A percentile compares a stretch with the other conserved stretches of the same genome.
Conservation (phyloP, 2,113 vertebrate species). For the Lampris incognitus region DNA sequence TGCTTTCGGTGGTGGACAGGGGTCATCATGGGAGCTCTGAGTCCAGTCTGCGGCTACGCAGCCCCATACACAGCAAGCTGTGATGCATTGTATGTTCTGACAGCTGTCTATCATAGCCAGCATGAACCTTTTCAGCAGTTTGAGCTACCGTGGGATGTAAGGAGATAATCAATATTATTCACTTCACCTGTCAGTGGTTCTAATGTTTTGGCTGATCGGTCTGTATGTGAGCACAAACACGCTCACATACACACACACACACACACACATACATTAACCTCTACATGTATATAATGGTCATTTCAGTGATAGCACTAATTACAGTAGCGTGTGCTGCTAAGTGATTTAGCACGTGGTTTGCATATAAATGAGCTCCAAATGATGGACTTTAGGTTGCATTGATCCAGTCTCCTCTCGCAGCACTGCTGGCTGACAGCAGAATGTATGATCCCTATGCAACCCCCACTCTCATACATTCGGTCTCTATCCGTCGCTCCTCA, state of each 20-base stretch:
- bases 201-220: too few relatives aligned
- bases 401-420: slow-evolving; percentile 25
- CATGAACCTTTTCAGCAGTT: too few relatives aligned
- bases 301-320: slow-evolving; percentile 55
- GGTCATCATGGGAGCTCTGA: too few relatives aligned
- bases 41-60: too few relatives aligned
- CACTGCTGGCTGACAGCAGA: slow-evolving; percentile 22
- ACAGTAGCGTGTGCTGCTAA: slow-evolving; percentile 33
- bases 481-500: slow-evolving; percentile 5
- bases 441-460: background rate
- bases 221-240: background rate
- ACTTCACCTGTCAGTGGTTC: too few relatives aligned
- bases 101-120: too few relatives aligned
- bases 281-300: slow-evolving; percentile 13
- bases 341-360: slow-evolving; percentile 33
- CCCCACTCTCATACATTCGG: background rate
- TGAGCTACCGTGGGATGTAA: too few relatives aligned
- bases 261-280: background rate
- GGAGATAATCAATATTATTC: too few relatives aligned
- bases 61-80: too few relatives aligned
- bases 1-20: too few relatives aligned
- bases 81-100: too few relatives aligned
- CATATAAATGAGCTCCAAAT: slow-evolving; percentile 48
- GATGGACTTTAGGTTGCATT: slow-evolving; percentile 40
- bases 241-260: background rate